phyloP scores from a whole-genome alignment of 2,113 vertebrate genomes.

The Nothobranchius furzeri region DNA sequence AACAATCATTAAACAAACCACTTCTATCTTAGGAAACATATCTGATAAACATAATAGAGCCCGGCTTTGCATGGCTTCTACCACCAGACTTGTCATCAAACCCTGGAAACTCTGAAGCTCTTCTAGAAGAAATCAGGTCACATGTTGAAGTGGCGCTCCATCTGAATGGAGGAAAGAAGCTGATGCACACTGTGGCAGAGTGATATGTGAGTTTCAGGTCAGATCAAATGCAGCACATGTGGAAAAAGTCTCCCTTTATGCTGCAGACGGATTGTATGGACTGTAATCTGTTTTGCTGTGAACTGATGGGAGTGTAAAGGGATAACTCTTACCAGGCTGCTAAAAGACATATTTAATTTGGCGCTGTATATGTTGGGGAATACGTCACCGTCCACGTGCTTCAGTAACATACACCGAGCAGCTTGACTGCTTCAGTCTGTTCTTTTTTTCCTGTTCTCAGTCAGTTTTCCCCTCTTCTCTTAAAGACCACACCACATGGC shows the following conservation, averaged over 20 bases:
- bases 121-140: conserved; percentile 45
- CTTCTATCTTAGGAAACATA: too few relatives aligned
- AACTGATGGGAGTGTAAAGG: background rate
- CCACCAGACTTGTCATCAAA: background rate
- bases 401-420: conserved; percentile 21
- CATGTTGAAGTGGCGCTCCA: background rate
- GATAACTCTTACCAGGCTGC: background rate
- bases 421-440: conserved; percentile 18
- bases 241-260: conserved; percentile 7
- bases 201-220: conserved; percentile 1
- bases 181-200: background rate
- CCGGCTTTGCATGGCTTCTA: too few relatives aligned
- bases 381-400: conserved; percentile 22
- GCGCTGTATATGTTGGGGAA: conserved; percentile 6
- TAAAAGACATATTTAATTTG: conserved; percentile 24
- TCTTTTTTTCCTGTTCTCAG: conserved; percentile 20
- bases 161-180: conserved; percentile 9
- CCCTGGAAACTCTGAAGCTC: conserved; percentile 18
- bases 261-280: background rate
- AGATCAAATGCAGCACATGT: background rate
- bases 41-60: too few relatives aligned
- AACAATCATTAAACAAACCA: too few relatives aligned
- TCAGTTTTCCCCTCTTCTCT: background rate
- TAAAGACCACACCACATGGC: conserved; percentile 25
- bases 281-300: background rate